Evolutionary conservation across 2,113 vertebrate genomes (phyloP).

Genomic region (Melanostigma gelatinosum): DNA sequence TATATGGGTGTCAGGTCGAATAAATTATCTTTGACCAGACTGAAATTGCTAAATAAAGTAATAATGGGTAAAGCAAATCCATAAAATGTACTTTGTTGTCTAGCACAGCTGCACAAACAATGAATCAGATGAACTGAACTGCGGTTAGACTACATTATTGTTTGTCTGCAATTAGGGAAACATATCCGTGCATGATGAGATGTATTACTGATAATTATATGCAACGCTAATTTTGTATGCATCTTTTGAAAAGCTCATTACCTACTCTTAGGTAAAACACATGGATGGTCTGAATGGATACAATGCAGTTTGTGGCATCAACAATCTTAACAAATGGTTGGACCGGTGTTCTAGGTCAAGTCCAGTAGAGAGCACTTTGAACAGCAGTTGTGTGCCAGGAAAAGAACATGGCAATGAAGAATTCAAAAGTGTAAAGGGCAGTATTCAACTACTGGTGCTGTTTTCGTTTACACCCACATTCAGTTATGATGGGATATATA

Average conservation of each 20-base stretch:
- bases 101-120: constrained; percentile 1
- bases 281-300: background rate
- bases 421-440: background rate
- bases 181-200: background rate
- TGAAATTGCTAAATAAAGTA: background rate
- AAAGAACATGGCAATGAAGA: constrained; percentile 1
- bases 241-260: background rate
- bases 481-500: background rate
- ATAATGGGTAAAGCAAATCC: background rate
- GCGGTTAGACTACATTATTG: background rate
- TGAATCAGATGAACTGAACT: background rate
- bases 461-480: background rate
- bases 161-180: background rate
- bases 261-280: background rate
- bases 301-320: background rate
- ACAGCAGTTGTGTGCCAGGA: background rate
- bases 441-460: constrained; percentile 1
- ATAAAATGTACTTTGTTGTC: background rate
- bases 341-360: background rate
- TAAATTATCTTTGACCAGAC: background rate
- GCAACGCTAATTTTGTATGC: background rate
- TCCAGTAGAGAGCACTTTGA: background rate
- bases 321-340: background rate
- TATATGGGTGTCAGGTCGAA: constrained; percentile 6
- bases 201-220: constrained; percentile 7